phyloP scores from a whole-genome alignment of 2,888 invertebrate genomes.

The Xestia ashworthii region DNA sequence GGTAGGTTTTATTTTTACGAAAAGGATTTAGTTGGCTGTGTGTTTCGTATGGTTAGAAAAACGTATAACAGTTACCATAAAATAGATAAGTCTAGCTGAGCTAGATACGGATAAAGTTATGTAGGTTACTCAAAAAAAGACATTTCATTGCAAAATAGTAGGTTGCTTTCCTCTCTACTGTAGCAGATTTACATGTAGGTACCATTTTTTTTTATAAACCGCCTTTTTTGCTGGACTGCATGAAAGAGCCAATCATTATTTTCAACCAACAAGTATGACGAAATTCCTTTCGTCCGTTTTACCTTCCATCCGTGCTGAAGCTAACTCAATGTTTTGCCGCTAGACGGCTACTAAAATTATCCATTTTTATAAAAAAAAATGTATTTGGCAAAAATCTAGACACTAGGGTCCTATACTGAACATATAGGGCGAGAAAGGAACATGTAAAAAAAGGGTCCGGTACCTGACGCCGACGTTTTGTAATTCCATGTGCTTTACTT shows the following conservation, averaged over 20 bases:
- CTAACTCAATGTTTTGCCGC: not conserved
- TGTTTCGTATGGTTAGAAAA: not conserved
- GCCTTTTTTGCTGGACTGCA: too few species aligned
- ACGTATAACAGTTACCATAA: too few species aligned
- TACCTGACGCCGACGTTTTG: not conserved
- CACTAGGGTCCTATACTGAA: not conserved
- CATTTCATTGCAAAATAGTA: not conserved
- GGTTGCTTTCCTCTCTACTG: not conserved
- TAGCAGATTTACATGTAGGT: not conserved
- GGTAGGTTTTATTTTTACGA: not conserved
- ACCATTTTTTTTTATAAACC: not conserved
- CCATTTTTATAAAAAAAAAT: not conserved
- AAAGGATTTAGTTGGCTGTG: not conserved
- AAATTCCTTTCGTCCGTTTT: not conserved
- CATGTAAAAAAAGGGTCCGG: not conserved
- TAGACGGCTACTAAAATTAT: not conserved
- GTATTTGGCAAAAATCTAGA: not conserved
- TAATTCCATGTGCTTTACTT: not conserved
- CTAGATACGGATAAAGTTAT: not conserved
- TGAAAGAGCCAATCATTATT: too few species aligned
- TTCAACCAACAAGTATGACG: not conserved
- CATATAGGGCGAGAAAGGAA: too few species aligned
- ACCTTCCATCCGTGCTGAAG: not conserved
- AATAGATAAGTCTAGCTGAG: not conserved
- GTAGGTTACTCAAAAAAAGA: not conserved